Conservation (phyloP, 1,140 invertebrate species). For the Magallana ariakensis region DNA sequence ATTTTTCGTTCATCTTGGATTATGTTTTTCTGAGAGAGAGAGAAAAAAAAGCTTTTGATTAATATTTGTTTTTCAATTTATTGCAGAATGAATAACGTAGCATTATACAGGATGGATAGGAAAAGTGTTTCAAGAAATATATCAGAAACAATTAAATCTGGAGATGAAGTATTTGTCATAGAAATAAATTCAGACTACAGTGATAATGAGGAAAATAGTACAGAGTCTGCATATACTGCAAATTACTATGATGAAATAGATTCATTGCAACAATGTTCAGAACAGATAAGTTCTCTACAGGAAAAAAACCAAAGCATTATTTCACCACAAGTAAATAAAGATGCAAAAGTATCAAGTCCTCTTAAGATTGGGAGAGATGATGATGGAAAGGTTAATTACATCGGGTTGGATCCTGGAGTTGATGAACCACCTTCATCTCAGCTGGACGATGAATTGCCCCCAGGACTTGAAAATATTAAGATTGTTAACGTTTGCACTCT, state of each 20-base stretch:
- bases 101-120: not conserved
- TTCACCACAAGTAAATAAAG: not conserved
- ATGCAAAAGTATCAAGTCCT: conserved; percentile 7
- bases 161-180: conserved; percentile 8
- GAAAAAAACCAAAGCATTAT: not conserved
- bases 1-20: no score
- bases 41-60: no score
- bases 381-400: not conserved
- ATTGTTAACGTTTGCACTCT: conserved; percentile 7
- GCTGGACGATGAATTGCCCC: not conserved
- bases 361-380: not conserved
- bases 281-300: not conserved
- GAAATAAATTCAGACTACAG: conserved; percentile 22
- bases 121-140: not conserved
- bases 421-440: not conserved
- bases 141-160: not conserved
- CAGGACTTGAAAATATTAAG: conserved; percentile 27
- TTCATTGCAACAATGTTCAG: not conserved
- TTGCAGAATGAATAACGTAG: not conserved
- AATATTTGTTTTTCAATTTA: no score
- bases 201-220: not conserved
- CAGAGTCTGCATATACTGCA: not conserved
- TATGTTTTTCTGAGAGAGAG: no score
- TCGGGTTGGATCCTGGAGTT: not conserved
- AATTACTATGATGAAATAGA: not conserved